These are phyloP conservation scores for Nephrotoma appendiculata DNA, from an alignment of 2,888 invertebrate genomes.

Conservation along the genomic window DNA sequence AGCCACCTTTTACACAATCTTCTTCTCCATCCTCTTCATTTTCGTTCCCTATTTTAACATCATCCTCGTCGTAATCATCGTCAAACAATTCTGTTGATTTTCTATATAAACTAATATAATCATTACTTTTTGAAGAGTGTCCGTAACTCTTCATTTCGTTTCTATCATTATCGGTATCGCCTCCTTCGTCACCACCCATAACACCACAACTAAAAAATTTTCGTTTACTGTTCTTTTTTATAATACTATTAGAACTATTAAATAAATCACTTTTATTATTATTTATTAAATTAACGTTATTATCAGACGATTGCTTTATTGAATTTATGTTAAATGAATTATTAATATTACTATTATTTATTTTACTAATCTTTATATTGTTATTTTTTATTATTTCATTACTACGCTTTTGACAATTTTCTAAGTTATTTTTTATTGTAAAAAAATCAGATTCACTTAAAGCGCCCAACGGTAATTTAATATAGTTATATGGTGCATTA, in stretches of 20 bases:
- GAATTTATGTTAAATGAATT: not conserved
- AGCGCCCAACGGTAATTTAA: conserved; percentile 23
- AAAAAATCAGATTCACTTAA: conserved; percentile 31
- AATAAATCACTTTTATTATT: not conserved
- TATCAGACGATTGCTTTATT: not conserved
- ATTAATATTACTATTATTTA: not conserved
- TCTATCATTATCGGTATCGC: not conserved
- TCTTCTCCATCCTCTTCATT: not conserved
- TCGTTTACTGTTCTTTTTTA: not conserved
- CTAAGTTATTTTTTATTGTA: conserved; percentile 19
- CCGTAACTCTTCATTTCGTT: not conserved
- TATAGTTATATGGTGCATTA: not conserved
- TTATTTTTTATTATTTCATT: not conserved
- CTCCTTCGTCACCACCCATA: not conserved
- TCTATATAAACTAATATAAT: not conserved
- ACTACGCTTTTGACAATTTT: not conserved
- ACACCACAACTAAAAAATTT: conserved; percentile 1
- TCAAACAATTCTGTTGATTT: not conserved
- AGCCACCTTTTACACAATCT: not conserved
- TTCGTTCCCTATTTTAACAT: not conserved
- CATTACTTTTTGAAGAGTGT: not conserved
- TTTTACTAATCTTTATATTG: not conserved
- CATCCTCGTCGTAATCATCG: not conserved
- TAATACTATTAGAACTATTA: not conserved
- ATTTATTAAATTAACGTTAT: not conserved